These are phyloP conservation scores for Epinephelus moara DNA, from an alignment of 2,113 vertebrate genomes.

Conservation along the genomic window DNA sequence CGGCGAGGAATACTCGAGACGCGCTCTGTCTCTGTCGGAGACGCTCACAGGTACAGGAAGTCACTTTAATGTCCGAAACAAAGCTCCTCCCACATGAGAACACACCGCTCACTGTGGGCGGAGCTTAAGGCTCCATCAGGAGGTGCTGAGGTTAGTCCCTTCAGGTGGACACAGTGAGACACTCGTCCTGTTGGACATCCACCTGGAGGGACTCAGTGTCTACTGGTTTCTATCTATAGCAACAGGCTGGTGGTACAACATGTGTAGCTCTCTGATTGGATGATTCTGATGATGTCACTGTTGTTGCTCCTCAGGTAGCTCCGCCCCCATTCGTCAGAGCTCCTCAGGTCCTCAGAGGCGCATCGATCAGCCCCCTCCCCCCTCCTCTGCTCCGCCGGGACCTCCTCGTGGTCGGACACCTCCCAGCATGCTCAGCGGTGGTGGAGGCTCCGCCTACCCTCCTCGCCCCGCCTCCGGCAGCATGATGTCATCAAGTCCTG, in stretches of 20 bases:
- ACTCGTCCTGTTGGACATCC: too few relatives aligned
- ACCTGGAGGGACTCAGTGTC: too few relatives aligned
- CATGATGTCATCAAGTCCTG: conserved; percentile 89
- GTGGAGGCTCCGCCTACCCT: conserved; percentile 83
- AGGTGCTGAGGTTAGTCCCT: too few relatives aligned
- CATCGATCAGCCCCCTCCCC: conserved; percentile 93
- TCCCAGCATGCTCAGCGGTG: conserved; percentile 89
- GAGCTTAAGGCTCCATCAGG: too few relatives aligned
- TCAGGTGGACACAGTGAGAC: too few relatives aligned
- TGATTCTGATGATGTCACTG: conserved; percentile 12
- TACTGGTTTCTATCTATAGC: too few relatives aligned
- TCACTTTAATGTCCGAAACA: too few relatives aligned
- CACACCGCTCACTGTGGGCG: too few relatives aligned
- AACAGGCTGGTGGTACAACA: too few relatives aligned
- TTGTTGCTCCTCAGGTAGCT: conserved; percentile 40
- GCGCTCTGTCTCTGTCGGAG: conserved; percentile 91
- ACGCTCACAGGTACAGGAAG: conserved; percentile 79
- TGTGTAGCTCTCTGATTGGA: too few relatives aligned
- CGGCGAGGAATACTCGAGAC: conserved; percentile 90
- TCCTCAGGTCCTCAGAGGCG: conserved; percentile 89
- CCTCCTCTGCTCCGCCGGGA: conserved; percentile 83
- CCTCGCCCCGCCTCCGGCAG: conserved; percentile 92
- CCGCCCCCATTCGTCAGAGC: conserved; percentile 65
- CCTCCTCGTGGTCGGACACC: conserved; percentile 91
- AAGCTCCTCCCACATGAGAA: too few relatives aligned